Base-by-base conservation (phyloP, 1,140 invertebrate species). In the Zaprionus capensis region DNA sequence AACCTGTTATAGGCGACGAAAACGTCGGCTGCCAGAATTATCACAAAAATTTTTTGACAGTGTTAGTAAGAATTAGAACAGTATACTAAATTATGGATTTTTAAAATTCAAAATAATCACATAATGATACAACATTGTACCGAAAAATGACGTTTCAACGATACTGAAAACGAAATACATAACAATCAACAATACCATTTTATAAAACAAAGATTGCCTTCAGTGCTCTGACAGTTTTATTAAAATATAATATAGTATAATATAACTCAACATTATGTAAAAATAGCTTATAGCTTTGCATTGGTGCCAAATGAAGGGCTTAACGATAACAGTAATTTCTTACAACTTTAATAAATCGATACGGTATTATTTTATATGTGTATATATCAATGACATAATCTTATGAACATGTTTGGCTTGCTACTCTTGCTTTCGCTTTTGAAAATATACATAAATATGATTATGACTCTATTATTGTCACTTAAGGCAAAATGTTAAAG, bases 391-490 rank as follows among this genome's bases (percentile, higher is more conserved):
- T n/a, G 41, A 44, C n/a, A 17, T 17, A 46, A 17, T 17, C 12
- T 36, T 31, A 26, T 14, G 36, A 24, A 20, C 62, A 64, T 49
- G 11, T 17, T 46, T 46, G 5, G 2, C n/a, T 56, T 34, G n/a
- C 14, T 36, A 38, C 26, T 26, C n/a, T 49, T 3, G n/a, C 53
- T 28, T 56, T 68, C 7, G 6, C 20, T 53, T 5, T 41, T 22
- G 15, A 70, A 38, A 55, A 20, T 20, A 51, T 41, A 65, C 20
- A 38, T 36, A 56, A 41, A 49, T 34, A 49, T 38, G 63, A 38
- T 22, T 69, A 72, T 44, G 26, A 57, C 11, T 70, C 51, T 55
- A 46, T 81, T 88, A 88, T 88, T 88, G 84, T 88, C 84, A 63
- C 31, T 65, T 56, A 80, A 78, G 56, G 62, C 66, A 46, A 68